These are phyloP conservation scores for Caenorhabditis sp. DNA, from an alignment of 2,888 invertebrate species.

Conservation along the genomic window DNA sequence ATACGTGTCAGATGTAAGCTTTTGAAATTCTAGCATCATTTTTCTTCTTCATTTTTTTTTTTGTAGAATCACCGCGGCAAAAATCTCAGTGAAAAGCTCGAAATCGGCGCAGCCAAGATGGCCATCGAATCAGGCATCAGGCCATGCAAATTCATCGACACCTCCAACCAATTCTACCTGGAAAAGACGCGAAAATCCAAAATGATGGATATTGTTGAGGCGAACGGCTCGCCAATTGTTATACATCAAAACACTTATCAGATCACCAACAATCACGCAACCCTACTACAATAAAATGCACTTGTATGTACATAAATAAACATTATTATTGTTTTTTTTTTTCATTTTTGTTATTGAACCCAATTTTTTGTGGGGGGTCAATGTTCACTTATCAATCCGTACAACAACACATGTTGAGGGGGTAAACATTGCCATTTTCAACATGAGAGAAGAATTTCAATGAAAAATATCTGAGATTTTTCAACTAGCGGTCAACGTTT, in stretches of 20 bases:
- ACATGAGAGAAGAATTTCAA: too few species aligned
- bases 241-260: constrained; percentile 33
- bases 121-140: constrained; percentile 34
- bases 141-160: constrained; percentile 42
- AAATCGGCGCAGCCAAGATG: constrained; percentile 39
- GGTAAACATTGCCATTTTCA: too few species aligned
- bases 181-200: constrained; percentile 37
- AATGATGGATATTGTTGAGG: constrained; percentile 37
- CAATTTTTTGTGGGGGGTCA: too few species aligned
- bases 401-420: too few species aligned
- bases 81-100: constrained; percentile 35
- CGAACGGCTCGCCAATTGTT: constrained; percentile 30
- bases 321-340: not conserved
- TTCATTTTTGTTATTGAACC: too few species aligned
- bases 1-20: constrained; percentile 34
- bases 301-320: not conserved
- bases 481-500: too few species aligned
- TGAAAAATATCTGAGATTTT: too few species aligned
- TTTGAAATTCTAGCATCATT: not conserved
- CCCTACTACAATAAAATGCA: not conserved
- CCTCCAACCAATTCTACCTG: constrained; percentile 28
- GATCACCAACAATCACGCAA: not conserved
- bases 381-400: too few species aligned
- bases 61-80: constrained; percentile 36
- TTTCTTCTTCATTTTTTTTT: not conserved